Evolutionary conservation across 2,888 invertebrate species (phyloP), one percentile per base, ranked within the genome.

Genomic region (Oegoconia quadripuncta): DNA sequence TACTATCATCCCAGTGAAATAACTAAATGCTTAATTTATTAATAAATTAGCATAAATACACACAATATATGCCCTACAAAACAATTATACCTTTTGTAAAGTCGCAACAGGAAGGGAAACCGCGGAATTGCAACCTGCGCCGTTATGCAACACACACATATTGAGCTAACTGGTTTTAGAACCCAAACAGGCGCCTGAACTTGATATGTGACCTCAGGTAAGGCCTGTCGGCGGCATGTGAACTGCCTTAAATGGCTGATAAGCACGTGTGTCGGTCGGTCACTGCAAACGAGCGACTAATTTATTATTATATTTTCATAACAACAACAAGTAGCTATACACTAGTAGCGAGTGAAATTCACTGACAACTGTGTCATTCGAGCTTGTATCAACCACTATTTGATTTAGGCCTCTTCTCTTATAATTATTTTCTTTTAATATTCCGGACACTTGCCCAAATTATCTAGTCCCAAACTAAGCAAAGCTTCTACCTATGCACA

Each of bases 131-230:
- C 14, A 35, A 9, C 22, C 9, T 28, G 14, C 13, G 3, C 15
- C n/a, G 23, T 36, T 37, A 16, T 22, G 30, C 25, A 31, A 31
- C 13, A 11, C 11, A 18, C 23, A 37, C 31, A 37, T 31, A 37
- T 37, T 6, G 25, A 25, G 18, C 31, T 14, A 37, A 36, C 36
- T 23, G 36, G 36, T 36, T 36, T 33, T 34, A 15, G 23, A 14
- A 8, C 22, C 16, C n/a, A 25, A 44, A 40, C 46, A 46, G 41
- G 47, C 44, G 50, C 14, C 37, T 50, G 50, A 50, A 50, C 50
- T 50, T 48, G 50, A 33, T 33, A 13, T 44, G 38, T 44, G 50
- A 48, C 50, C 50, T 46, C 48, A 42, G 22, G 9, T 42, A 36
- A 42, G 50, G 50, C 42, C 44, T 38, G 2, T 26, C 32, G 15